A percentile compares a stretch with the other conserved stretches of the same genome.
phyloP scores from a whole-genome alignment of 2,797 vertebrate species.

The Cirrhinus mrigala region DNA sequence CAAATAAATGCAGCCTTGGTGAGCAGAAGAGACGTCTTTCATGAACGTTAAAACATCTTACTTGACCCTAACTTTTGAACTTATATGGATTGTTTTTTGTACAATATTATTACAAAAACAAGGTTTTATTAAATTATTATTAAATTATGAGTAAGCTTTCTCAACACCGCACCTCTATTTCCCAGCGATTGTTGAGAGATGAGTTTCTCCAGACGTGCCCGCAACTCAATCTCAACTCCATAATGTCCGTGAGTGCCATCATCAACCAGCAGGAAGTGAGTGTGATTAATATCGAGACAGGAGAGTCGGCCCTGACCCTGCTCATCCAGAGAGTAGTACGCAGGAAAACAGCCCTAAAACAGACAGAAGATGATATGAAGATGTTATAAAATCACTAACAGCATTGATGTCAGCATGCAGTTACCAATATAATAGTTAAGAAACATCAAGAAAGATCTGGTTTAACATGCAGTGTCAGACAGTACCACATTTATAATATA shows the following conservation, averaged over 20 bases:
- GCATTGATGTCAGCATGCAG: neutral
- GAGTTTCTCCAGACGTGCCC: slow-evolving; percentile 87
- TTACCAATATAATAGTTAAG: neutral
- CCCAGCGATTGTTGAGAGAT: slow-evolving; percentile 87
- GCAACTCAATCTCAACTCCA: slow-evolving; percentile 83
- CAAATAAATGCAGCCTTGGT: neutral
- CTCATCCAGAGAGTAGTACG: slow-evolving; percentile 85
- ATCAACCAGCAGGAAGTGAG: slow-evolving; percentile 96
- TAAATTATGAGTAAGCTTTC: neutral
- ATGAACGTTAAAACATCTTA: neutral
- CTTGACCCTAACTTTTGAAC: neutral
- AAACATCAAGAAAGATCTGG: neutral
- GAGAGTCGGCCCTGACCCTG: slow-evolving; percentile 84
- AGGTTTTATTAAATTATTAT: too few species aligned
- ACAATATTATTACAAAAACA: neutral
- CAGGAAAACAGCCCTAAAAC: slow-evolving; percentile 86
- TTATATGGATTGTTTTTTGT: too few species aligned
- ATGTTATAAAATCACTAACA: neutral
- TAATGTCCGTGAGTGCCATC: slow-evolving; percentile 89
- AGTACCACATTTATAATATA: neutral
- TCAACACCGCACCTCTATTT: slow-evolving; percentile 67
- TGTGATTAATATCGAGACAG: slow-evolving; percentile 93
- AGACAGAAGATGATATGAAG: neutral
- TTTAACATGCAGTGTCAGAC: neutral
- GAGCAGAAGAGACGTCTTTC: neutral